Base-by-base conservation (phyloP, 2,888 invertebrate genomes). In the Cataglyphis rosenhaueri region DNA sequence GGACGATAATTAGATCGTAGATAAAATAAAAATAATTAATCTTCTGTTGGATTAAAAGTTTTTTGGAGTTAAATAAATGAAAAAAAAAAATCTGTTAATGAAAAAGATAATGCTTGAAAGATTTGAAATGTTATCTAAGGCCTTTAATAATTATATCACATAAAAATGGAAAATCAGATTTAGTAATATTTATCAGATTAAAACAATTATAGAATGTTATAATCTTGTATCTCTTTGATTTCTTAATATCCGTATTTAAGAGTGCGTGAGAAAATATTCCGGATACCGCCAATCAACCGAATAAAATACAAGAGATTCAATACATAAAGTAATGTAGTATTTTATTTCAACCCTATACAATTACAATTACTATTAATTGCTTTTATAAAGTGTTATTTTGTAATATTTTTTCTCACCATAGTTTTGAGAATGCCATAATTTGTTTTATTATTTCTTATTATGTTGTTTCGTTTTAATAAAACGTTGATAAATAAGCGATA, bases 311-410 rank as follows among this genome's bases (percentile, higher is more conserved):
- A 68, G 18, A 61, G n/a, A 41, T 44, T 48, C 32, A 68, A 41
- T 48, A 32, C 57, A 68, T 73, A 81, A 83, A 83, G 9, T 41
- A 73, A 73, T 68, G 32, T 35, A 25, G 66, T 81, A 71, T 32
- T 57, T 83, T 79, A 86, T 89, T 18, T 89, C 82, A 81, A 57
- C 76, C 21, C 66, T 52, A 21, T 85, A 48, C 6, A 86, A 85
- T 90, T 90, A 48, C 18, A 86, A 87, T 89, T 90, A 85, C 32
- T 61, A 38, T 84, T 73, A 88, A 89, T 68, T 76, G 41, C 65
- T 82, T 66, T 82, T 75, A 71, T 87, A 84, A 65, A 66, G 61
- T 25, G 61, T 29, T 18, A 21, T 41, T 32, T 32, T 38, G n/a
- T 18, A 21, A 52, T 32, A 48, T 41, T 35, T 8, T 10, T 8